A percentile compares a stretch with the other conserved stretches of the same genome.
phyloP scores from a whole-genome alignment of 2,113 vertebrate species.

The Sylvietta virens region DNA sequence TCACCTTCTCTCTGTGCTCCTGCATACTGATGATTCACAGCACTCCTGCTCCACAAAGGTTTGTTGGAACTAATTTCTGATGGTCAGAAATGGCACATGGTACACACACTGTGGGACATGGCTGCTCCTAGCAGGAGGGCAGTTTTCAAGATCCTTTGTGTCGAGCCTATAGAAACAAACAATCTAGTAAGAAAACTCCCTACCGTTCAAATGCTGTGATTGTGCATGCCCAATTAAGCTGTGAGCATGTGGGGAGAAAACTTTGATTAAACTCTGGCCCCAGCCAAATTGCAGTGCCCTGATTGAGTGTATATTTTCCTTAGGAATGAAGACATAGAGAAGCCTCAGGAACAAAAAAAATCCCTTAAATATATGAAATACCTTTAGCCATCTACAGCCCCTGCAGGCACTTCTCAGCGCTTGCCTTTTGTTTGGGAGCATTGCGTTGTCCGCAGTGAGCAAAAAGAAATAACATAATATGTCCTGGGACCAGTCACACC shows the following conservation, averaged over 20 bases:
- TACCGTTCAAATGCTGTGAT: rapidly evolving
- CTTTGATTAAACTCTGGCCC: neutral
- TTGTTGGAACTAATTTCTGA: neutral
- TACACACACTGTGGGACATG: neutral
- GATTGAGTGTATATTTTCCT: neutral
- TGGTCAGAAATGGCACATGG: neutral
- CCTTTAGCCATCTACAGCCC: neutral
- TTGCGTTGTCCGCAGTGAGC: neutral
- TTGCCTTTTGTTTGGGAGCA: neutral
- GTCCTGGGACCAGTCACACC: neutral
- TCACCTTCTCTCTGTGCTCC: neutral
- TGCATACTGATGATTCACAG: neutral
- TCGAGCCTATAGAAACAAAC: neutral
- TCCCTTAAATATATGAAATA: neutral
- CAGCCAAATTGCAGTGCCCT: neutral
- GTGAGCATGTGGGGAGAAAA: neutral
- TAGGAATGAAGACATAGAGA: neutral
- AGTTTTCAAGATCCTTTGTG: neutral
- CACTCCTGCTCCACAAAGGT: neutral
- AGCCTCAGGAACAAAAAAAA: neutral
- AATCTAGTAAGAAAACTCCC: neutral
- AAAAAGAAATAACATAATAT: neutral
- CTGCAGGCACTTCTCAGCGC: neutral
- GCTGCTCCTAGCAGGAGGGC: neutral
- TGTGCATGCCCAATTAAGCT: neutral